These are phyloP conservation scores for Pandemis cinnamomeana DNA, from an alignment of 2,888 invertebrate species.

Conservation along the genomic window DNA sequence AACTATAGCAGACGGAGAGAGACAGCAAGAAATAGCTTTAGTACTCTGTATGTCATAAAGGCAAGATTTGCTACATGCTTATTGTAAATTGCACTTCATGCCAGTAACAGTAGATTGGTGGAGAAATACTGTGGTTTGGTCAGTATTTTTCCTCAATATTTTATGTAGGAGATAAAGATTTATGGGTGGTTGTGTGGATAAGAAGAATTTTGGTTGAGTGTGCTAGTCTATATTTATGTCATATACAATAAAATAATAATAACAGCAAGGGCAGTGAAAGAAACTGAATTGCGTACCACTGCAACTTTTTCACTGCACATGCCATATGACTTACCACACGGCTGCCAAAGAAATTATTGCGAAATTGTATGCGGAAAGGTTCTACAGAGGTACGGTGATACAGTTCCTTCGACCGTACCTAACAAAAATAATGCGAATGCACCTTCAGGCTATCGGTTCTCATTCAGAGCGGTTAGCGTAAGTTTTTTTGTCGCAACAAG, in stretches of 20 bases:
- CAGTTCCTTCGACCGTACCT: too few relatives aligned
- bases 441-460: too few relatives aligned
- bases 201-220: background rate
- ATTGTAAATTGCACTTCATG: constrained; percentile 23
- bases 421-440: too few relatives aligned
- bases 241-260: background rate
- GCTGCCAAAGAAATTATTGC: too few relatives aligned
- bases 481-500: too few relatives aligned
- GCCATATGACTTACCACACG: too few relatives aligned
- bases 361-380: too few relatives aligned
- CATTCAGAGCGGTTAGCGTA: too few relatives aligned
- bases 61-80: constrained; percentile 9
- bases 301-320: too few relatives aligned
- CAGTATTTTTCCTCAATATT: constrained; percentile 9
- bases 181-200: background rate
- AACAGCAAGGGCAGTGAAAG: background rate
- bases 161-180: constrained; percentile 2
- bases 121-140: constrained; percentile 17
- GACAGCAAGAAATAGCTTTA: background rate
- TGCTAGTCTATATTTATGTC: background rate
- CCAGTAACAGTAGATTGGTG: constrained; percentile 5
- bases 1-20: background rate
- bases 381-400: too few relatives aligned
- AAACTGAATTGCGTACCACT: too few relatives aligned
- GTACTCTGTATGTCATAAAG: background rate